A percentile compares a stretch with the other conserved stretches of the same genome.
Conservation (phyloP, 2,797 vertebrate genomes). For the Pseudochromis fuscus region DNA sequence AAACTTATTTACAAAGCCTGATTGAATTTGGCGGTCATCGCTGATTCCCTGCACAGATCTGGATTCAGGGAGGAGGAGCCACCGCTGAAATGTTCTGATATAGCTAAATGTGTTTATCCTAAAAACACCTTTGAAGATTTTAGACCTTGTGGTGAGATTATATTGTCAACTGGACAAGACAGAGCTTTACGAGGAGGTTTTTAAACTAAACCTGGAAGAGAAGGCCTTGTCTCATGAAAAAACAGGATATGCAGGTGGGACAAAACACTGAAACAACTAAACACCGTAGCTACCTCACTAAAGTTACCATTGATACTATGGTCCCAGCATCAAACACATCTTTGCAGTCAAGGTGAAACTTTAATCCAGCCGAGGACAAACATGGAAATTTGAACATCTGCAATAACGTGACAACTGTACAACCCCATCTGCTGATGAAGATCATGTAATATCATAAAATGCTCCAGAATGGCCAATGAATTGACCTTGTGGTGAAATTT, state of each 20-base stretch:
- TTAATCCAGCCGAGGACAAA: no score
- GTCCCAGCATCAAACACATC: no score
- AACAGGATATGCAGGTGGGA: no score
- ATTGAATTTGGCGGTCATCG: slow-evolving; percentile 21
- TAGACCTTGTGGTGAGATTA: not conserved
- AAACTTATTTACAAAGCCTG: slow-evolving; percentile 17
- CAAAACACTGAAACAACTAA: no score
- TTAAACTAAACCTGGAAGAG: not conserved
- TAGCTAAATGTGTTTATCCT: not conserved
- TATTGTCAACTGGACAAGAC: not conserved
- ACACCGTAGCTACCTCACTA: no score
- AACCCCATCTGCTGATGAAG: not conserved
- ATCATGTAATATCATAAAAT: not conserved
- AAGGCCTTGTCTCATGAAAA: no score
- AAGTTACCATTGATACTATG: no score
- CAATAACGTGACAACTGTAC: not conserved
- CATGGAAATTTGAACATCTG: not conserved
- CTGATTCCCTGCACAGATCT: not conserved
- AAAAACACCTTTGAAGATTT: not conserved
- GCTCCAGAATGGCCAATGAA: no score
- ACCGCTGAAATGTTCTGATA: not conserved
- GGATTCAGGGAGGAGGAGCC: not conserved
- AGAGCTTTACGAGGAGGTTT: no score
- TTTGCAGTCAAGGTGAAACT: no score
- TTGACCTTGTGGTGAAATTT: no score